These are phyloP conservation scores for Bos indicus DNA, from an alignment of 2,113 vertebrate genomes.

Conservation along the genomic window DNA sequence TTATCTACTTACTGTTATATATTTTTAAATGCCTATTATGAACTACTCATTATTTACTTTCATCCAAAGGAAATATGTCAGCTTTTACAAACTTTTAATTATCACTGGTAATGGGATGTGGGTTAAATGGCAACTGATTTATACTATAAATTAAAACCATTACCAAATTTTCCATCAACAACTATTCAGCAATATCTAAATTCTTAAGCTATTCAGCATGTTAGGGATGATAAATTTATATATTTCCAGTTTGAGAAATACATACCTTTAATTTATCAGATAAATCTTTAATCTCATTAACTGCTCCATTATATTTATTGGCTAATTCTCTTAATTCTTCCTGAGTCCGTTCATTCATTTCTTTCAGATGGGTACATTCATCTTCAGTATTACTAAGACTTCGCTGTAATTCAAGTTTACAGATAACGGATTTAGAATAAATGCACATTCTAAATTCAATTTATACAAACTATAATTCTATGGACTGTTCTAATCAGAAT, in stretches of 20 bases:
- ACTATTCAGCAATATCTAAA: not conserved
- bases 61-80: slow-evolving; percentile 14
- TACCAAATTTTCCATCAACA: slow-evolving; percentile 20
- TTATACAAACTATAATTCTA: slow-evolving; percentile 32
- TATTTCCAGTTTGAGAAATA: not conserved
- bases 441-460: slow-evolving; percentile 19
- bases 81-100: not conserved
- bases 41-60: not conserved
- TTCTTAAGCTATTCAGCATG: not conserved
- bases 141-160: not conserved
- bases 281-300: slow-evolving; percentile 98
- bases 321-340: slow-evolving; percentile 96
- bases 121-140: not conserved
- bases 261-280: slow-evolving; percentile 97
- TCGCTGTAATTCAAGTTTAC: slow-evolving; percentile 82
- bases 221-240: not conserved
- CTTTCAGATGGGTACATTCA: slow-evolving; percentile 98
- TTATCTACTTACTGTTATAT: not conserved
- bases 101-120: not conserved
- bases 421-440: slow-evolving; percentile 42
- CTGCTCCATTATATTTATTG: slow-evolving; percentile 97
- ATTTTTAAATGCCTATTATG: not conserved
- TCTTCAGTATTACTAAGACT: slow-evolving; percentile 98
- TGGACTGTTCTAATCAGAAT: slow-evolving; percentile 1
- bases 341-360: slow-evolving; percentile 96